Evolutionary conservation across 53 echinoderm and acorn worm species (phyloP).

Genomic region (Henricia sp.): DNA sequence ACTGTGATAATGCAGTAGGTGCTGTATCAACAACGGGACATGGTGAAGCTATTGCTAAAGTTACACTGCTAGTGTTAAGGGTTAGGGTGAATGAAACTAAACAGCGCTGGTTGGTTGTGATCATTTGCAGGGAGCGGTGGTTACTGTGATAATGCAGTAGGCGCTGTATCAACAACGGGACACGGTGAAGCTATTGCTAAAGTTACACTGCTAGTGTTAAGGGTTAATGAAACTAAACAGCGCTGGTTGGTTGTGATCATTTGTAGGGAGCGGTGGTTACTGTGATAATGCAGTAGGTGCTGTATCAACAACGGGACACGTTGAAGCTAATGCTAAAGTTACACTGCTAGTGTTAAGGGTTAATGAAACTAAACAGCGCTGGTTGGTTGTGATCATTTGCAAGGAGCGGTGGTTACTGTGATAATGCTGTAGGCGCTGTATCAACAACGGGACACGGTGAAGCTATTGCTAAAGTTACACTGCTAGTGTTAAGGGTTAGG

Average conservation of each 20-base stretch:
- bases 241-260: not conserved
- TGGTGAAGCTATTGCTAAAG: slow-evolving; percentile 84
- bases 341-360: not conserved
- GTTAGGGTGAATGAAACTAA: not conserved
- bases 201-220: not conserved
- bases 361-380: not conserved
- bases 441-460: slow-evolving; percentile 95
- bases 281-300: slow-evolving; percentile 96
- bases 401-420: slow-evolving; percentile 93
- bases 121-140: slow-evolving; percentile 77
- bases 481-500: not conserved
- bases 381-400: not conserved
- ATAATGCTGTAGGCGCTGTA: slow-evolving; percentile 89
- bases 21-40: slow-evolving; percentile 94
- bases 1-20: slow-evolving; percentile 93
- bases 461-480: slow-evolving; percentile 53
- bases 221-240: not conserved
- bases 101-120: not conserved
- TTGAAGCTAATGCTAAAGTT: slow-evolving; percentile 77
- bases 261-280: slow-evolving; percentile 82
- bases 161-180: slow-evolving; percentile 91
- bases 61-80: not conserved
- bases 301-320: slow-evolving; percentile 93
- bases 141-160: slow-evolving; percentile 92
- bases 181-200: slow-evolving; percentile 88